Percentiles rank a stretch among this genome's conserved stretches.
Conservation (phyloP, 2,888 invertebrate genomes). For the Selenia dentaria region DNA sequence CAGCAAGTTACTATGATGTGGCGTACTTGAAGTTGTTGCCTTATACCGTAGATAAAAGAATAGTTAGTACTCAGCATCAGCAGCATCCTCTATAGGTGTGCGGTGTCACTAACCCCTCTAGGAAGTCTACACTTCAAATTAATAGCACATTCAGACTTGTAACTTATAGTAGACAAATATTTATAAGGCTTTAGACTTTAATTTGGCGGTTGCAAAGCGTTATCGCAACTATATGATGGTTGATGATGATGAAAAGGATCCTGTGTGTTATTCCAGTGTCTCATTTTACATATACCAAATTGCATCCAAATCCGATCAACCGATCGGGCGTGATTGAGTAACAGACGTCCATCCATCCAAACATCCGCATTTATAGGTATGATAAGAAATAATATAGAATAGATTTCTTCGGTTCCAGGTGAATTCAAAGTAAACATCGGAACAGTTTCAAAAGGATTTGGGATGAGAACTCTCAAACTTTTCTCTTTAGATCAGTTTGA, state of each 20-base stretch:
- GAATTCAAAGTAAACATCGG: slow-evolving; percentile 12
- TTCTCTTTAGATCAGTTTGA: too few species aligned
- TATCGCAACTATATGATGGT: too few species aligned
- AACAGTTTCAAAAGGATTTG: slow-evolving; percentile 5
- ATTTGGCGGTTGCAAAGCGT: too few species aligned
- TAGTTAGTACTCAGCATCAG: slow-evolving; percentile 43
- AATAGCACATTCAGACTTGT: slow-evolving; percentile 54
- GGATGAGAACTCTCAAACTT: too few species aligned
- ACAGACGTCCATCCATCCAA: too few species aligned
- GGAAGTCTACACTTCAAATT: slow-evolving; percentile 69
- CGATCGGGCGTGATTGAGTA: too few species aligned
- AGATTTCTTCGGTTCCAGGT: slow-evolving; percentile 8
- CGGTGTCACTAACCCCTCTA: slow-evolving; percentile 65
- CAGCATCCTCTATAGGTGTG: slow-evolving; percentile 72
- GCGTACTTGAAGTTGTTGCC: background rate
- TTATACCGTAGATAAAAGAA: background rate
- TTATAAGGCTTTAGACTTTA: slow-evolving; percentile 5
- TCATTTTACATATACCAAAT: too few species aligned
- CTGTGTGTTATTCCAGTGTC: too few species aligned
- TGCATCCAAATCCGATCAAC: too few species aligned
- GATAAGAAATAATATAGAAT: too few species aligned
- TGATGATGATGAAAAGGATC: too few species aligned
- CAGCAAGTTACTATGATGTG: background rate
- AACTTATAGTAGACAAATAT: slow-evolving; percentile 25
- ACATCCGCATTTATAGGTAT: too few species aligned